Base-by-base conservation (phyloP, 2,797 vertebrate species). In the Psittacula echo region DNA sequence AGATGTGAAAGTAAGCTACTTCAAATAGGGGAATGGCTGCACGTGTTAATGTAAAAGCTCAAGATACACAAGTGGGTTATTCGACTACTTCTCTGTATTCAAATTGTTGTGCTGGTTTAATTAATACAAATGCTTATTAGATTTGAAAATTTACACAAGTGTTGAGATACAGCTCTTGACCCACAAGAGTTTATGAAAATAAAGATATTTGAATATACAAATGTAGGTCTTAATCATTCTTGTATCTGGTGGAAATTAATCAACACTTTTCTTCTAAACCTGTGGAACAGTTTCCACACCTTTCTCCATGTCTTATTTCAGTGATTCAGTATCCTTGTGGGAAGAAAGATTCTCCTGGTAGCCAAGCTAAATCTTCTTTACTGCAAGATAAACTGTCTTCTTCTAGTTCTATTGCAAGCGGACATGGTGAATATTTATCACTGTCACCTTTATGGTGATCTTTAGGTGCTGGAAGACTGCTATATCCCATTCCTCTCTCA, bases 301-400 rank as follows among this genome's bases (percentile, higher is more conserved):
- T 66, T 87, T 87, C 26, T 90, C 44, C 5, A 1, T 68, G 62
- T 78, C 44, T 90, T 84, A 13, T 58, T 88, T 90, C 34, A 81
- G 74, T 70, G 54, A 84, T 89, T 93, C 60, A 66, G 71, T 82
- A 82, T 54, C 42, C 39, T 65, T 79, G 42, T 42, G 22, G 54
- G 64, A 85, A 85, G 64, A 92, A 73, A 73, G 26, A 73, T 84
- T 89, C 26, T 83, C 37, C 39, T 42, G 22, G 29, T 80, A 87
- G 65, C 37, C 76, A 93, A 78, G 15, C 42, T 94, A 85, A 91
- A 64, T 91, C 77, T 85, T 91, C n/a, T 84, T 94, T 90, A 73
- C 44, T 48, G n/a, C 54, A 84, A 81, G 62, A 66, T 70, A 79
- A 86, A 76, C 2, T 0, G 5, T 82, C 30, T 21, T 20, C 29